These are phyloP conservation scores for Candidula unifasciata DNA, from an alignment of 2,888 invertebrate genomes.

Conservation along the genomic window DNA sequence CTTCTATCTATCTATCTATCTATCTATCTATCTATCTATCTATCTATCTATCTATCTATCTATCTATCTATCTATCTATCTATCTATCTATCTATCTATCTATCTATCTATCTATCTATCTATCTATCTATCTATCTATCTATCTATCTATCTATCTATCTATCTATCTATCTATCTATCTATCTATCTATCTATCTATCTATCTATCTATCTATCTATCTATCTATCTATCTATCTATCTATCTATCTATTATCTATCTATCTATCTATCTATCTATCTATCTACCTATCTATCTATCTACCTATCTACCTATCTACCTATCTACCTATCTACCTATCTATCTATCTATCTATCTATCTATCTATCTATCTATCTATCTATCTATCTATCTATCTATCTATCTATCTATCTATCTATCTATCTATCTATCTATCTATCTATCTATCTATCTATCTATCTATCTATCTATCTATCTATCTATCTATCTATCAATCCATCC, in stretches of 20 bases:
- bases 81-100: neutral
- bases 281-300: neutral
- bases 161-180: constrained; percentile 5
- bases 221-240: no score
- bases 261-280: neutral
- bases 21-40: constrained; percentile 6
- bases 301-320: neutral
- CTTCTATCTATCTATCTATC: neutral
- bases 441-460: neutral
- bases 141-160: neutral
- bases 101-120: neutral
- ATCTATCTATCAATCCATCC: no score
- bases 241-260: neutral
- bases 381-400: constrained; percentile 6
- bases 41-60: constrained; percentile 6
- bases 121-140: neutral
- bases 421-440: neutral
- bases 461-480: no score
- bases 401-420: neutral
- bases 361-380: constrained; percentile 6
- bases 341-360: constrained; percentile 6
- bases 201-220: no score
- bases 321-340: neutral
- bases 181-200: no score
- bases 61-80: constrained; percentile 6